phyloP scores from a whole-genome alignment of 2,888 invertebrate species.

The Temnothorax ravouxi region DNA sequence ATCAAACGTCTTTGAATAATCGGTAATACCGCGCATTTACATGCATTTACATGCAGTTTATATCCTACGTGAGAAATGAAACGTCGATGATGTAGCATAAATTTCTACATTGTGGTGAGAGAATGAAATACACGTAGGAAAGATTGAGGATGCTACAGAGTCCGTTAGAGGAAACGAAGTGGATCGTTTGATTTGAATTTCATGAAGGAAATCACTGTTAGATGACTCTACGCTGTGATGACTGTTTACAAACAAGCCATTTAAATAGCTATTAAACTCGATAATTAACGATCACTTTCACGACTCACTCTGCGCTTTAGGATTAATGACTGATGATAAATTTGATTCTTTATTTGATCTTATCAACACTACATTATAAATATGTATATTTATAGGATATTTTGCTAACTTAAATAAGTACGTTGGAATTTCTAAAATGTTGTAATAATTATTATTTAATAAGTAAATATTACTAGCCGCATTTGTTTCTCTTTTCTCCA shows the following conservation, averaged over 20 bases:
- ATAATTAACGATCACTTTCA: slow-evolving; percentile 62
- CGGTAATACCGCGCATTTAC: not conserved
- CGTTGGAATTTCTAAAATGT: not conserved
- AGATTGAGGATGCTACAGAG: slow-evolving; percentile 40
- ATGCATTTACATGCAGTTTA: not conserved
- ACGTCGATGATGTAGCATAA: slow-evolving; percentile 22
- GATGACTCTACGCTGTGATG: slow-evolving; percentile 14
- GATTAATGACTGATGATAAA: not conserved
- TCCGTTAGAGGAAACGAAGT: slow-evolving; percentile 71
- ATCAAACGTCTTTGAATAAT: not conserved
- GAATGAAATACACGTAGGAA: slow-evolving; percentile 20
- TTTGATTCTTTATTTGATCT: not conserved
- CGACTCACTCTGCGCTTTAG: not conserved
- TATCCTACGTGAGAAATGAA: slow-evolving; percentile 5
- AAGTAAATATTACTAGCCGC: not conserved
- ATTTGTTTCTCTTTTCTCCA: not conserved
- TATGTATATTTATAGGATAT: not conserved
- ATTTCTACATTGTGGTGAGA: not conserved
- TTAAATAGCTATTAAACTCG: slow-evolving; percentile 41
- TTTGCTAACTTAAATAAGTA: not conserved
- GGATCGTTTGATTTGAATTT: slow-evolving; percentile 65
- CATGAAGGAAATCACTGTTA: slow-evolving; percentile 54
- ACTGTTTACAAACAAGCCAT: slow-evolving; percentile 64
- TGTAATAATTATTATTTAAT: slow-evolving; percentile 10
- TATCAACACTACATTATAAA: not conserved